Percentiles rank a stretch among this genome's conserved stretches.
Conservation (phyloP, 2,888 invertebrate genomes). For the Chrysomela aeneicollis region DNA sequence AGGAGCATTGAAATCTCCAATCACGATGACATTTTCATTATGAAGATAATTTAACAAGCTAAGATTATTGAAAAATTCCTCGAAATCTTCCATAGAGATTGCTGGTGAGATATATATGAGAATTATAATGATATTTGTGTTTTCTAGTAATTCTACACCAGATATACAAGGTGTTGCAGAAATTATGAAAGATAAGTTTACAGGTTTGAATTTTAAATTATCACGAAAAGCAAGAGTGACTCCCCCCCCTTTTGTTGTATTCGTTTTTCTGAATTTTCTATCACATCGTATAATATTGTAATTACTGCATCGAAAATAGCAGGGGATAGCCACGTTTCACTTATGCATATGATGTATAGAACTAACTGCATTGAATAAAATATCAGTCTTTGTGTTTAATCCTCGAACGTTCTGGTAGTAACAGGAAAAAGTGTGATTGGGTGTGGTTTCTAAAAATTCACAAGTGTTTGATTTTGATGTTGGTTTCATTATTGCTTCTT, state of each 20-base stretch:
- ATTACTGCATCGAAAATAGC: constrained; percentile 1
- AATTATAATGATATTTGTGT: background rate
- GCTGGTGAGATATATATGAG: background rate
- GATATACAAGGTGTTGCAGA: constrained; percentile 6
- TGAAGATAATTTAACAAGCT: background rate
- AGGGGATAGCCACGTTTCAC: constrained; percentile 13
- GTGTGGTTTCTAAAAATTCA: too few relatives aligned
- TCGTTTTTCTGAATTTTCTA: constrained; percentile 12
- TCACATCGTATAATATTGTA: constrained; percentile 11
- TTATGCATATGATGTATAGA: background rate
- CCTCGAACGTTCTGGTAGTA: constrained; percentile 11
- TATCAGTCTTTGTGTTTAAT: constrained; percentile 9
- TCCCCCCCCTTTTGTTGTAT: constrained; percentile 7
- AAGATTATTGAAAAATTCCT: background rate
- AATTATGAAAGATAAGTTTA: background rate
- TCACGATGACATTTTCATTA: background rate
- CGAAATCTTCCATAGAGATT: too few relatives aligned
- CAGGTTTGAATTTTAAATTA: constrained; percentile 7
- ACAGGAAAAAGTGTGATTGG: too few relatives aligned
- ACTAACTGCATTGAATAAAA: constrained; percentile 6
- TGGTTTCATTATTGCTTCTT: too few relatives aligned
- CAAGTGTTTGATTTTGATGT: too few relatives aligned
- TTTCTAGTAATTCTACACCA: background rate
- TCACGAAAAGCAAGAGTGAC: background rate
- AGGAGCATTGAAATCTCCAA: constrained; percentile 7